A percentile compares a stretch with the other conserved stretches of the same genome.
Evolutionary conservation across 2,797 vertebrate species (phyloP).

Genomic region (Moxostoma hubbsi): DNA sequence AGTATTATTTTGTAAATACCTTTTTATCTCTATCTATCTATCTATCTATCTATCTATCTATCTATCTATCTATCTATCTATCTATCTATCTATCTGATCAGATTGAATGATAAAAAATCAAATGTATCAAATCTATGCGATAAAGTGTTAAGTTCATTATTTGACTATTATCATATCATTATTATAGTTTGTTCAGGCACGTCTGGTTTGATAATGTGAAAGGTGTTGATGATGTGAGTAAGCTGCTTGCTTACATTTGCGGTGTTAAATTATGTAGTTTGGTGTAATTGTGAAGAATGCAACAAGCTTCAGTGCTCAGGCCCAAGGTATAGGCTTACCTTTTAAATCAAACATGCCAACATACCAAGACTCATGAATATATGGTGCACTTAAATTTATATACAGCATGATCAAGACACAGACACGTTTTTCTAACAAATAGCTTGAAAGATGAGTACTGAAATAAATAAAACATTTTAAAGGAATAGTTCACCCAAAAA

Average conservation of each 20-base stretch:
- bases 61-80: conserved; percentile 59
- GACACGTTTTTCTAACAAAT: conserved; percentile 8
- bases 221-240: conserved; percentile 75
- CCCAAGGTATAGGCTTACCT: conserved; percentile 52
- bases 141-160: conserved; percentile 13
- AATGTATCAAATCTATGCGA: conserved; percentile 68
- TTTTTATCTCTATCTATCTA: conserved; percentile 44
- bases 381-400: conserved; percentile 50
- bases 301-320: conserved; percentile 62
- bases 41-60: conserved; percentile 47
- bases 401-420: conserved; percentile 39
- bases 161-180: conserved; percentile 5
- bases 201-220: conserved; percentile 71
- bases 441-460: conserved; percentile 31
- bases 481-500: too few relatives aligned
- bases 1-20: conserved; percentile 77
- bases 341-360: conserved; percentile 54
- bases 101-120: conserved; percentile 68
- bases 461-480: conserved; percentile 19
- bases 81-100: conserved; percentile 72
- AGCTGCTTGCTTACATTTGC: conserved; percentile 66
- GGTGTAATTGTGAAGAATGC: conserved; percentile 74
- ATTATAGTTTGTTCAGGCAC: conserved; percentile 63
- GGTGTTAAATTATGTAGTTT: conserved; percentile 73
- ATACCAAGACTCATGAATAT: conserved; percentile 55